Evolutionary conservation across 2,797 vertebrate genomes (phyloP), one percentile per base, ranked within the genome.

Genomic region (Masticophis lateralis): DNA sequence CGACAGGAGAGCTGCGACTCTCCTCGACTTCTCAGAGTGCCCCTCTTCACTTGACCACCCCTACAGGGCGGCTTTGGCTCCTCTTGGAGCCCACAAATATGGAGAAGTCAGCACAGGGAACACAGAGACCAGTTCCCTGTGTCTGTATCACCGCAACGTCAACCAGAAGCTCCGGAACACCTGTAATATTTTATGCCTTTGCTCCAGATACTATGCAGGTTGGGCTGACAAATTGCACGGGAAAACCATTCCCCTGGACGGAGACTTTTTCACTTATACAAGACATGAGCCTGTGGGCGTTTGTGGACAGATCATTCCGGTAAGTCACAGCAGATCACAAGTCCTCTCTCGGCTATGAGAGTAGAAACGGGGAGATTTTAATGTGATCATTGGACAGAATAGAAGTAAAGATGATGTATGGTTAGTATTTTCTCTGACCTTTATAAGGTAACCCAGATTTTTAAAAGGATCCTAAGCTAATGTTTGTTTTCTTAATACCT

Each of bases 151-250:
- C 47, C 1, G 5, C 5, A 1, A 7, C 47, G 6, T 51, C 47
- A 51, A 51, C 47, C 51, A 10, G 51, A 53, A 53, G 9, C 8
- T 53, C 51, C 9, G 10, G 43, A 16, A 4, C 55, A n/a, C n/a
- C 32, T 18, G 2, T 88, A 28, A 27, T 55, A 9, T 59, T 27
- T 83, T 7, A 61, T 9, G 3, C 12, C 18, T 90, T 61, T 55
- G 59, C 32, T 25, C n/a, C 90, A 99, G 99, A 95, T 99, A 99
- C 95, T 99, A 98, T 13, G 99, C 99, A 8, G 99, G 99, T 91
- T 99, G 99, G 99, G 98, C 99, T 0, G 99, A 99, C 96, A 99
- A 99, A 95, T 98, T 98, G 97, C 99, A 99, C 0, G 99, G 99
- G 74, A 99, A 99, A 97, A 99, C 99, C 92, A 99, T 99, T 94